Percentiles rank a stretch among this genome's conserved stretches.
Conservation (phyloP, 2,797 vertebrate genomes). For the Synanceia verrucosa region DNA sequence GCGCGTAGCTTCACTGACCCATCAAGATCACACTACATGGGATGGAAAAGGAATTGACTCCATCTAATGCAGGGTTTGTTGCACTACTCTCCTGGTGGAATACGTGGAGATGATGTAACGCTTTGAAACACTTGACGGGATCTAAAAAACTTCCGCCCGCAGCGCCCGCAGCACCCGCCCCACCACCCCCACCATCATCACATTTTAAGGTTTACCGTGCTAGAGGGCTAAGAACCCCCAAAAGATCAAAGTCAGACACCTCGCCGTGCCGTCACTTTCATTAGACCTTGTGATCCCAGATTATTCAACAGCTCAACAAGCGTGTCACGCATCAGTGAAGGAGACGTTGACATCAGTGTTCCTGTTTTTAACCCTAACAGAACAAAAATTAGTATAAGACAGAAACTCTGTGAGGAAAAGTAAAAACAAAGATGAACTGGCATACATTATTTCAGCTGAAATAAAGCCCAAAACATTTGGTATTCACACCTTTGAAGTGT, state of each 20-base stretch:
- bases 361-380: slow-evolving; percentile 5
- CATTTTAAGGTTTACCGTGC: slow-evolving; percentile 51
- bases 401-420: not conserved
- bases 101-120: slow-evolving; percentile 71
- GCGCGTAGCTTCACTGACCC: slow-evolving; percentile 20
- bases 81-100: slow-evolving; percentile 53
- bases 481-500: not conserved
- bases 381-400: not conserved
- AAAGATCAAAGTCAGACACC: slow-evolving; percentile 66
- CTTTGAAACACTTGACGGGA: slow-evolving; percentile 71
- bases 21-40: slow-evolving; percentile 38
- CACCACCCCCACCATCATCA: slow-evolving; percentile 19
- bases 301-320: slow-evolving; percentile 57
- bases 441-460: not conserved
- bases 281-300: slow-evolving; percentile 61
- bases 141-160: slow-evolving; percentile 55
- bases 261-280: slow-evolving; percentile 52
- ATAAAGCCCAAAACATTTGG: not conserved
- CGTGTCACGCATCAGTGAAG: slow-evolving; percentile 26
- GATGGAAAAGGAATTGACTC: slow-evolving; percentile 28
- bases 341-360: slow-evolving; percentile 23
- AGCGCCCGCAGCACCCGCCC: not conserved
- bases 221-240: slow-evolving; percentile 45
- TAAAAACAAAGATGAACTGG: not conserved
- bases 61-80: slow-evolving; percentile 48